A percentile compares a stretch with the other conserved stretches of the same genome.
Conservation (phyloP, 2,797 vertebrate species). For the Pachyuromys duprasi region DNA sequence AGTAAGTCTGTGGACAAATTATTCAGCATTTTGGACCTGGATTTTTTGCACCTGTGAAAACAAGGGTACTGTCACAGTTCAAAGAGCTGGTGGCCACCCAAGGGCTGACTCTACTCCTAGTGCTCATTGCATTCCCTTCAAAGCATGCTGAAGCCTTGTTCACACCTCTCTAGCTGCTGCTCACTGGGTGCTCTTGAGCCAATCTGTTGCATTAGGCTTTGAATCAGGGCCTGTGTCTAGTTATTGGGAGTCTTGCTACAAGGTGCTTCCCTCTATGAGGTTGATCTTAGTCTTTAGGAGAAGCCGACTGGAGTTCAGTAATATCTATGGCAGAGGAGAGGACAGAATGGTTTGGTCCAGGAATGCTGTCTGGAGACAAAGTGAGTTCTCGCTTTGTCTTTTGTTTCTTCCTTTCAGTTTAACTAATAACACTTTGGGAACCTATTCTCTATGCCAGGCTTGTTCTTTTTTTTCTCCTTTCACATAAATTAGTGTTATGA, state of each 20-base stretch:
- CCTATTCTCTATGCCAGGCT: not conserved
- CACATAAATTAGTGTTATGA: not conserved
- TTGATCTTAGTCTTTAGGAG: not conserved
- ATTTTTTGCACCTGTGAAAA: not conserved
- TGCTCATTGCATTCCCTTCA: not conserved
- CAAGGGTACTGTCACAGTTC: not conserved
- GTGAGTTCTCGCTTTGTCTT: slow-evolving; percentile 22
- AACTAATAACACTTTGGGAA: slow-evolving; percentile 15
- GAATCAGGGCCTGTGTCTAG: not conserved
- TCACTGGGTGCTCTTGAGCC: not conserved
- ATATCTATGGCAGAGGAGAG: slow-evolving; percentile 35
- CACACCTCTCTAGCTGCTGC: not conserved
- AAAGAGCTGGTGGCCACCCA: not conserved
- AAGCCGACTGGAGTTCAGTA: slow-evolving; percentile 36
- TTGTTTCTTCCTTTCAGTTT: slow-evolving; percentile 41
- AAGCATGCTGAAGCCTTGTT: not conserved
- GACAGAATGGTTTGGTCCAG: not conserved
- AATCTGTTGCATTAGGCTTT: not conserved
- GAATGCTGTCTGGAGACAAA: not conserved
- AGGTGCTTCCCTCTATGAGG: slow-evolving; percentile 63
- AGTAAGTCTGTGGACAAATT: not conserved
- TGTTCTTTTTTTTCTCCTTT: not conserved
- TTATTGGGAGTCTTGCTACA: slow-evolving; percentile 32
- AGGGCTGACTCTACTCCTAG: not conserved
- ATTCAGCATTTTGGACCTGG: not conserved